Percentiles rank a stretch among this genome's conserved stretches.
Evolutionary conservation across 2,888 invertebrate species (phyloP).

Genomic region (Argynnis bischoffii): DNA sequence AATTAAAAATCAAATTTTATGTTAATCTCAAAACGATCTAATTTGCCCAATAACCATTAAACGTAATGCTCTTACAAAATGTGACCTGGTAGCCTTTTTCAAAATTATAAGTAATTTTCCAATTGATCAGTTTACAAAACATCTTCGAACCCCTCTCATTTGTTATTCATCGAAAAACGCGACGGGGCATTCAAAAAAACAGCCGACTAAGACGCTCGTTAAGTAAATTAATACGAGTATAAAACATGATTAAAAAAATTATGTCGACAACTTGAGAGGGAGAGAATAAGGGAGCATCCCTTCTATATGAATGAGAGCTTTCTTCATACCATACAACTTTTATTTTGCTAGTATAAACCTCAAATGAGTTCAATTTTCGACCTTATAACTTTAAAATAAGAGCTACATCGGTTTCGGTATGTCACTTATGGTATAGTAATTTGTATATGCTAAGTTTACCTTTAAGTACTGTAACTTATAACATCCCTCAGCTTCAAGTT

Average conservation of each 20-base stretch:
- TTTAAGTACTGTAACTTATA: slow-evolving; percentile 78
- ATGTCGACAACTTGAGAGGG: slow-evolving; percentile 64
- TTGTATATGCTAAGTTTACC: slow-evolving; percentile 70
- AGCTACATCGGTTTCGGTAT: slow-evolving; percentile 33
- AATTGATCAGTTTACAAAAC: slow-evolving; percentile 53
- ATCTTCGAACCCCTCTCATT: slow-evolving; percentile 63
- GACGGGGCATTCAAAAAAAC: slow-evolving; percentile 64
- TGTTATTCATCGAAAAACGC: slow-evolving; percentile 77
- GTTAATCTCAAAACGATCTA: background rate
- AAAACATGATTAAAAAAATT: slow-evolving; percentile 82
- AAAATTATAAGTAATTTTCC: slow-evolving; percentile 53
- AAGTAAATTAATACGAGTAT: slow-evolving; percentile 81
- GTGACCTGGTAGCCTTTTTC: slow-evolving; percentile 25
- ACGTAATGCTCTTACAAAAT: background rate
- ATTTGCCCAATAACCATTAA: background rate
- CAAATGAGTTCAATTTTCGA: slow-evolving; percentile 40
- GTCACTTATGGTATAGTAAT: slow-evolving; percentile 45
- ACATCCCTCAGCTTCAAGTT: slow-evolving; percentile 75
- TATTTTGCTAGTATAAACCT: slow-evolving; percentile 33
- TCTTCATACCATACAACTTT: slow-evolving; percentile 53
- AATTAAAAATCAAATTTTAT: too few relatives aligned
- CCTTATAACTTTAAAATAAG: slow-evolving; percentile 41
- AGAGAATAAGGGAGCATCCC: slow-evolving; percentile 66
- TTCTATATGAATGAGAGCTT: slow-evolving; percentile 66
- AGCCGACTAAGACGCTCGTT: slow-evolving; percentile 71